Evolutionary conservation across 2,888 invertebrate species (phyloP), one percentile per base, ranked within the genome.

Genomic region (Pseudococcus longispinus): DNA sequence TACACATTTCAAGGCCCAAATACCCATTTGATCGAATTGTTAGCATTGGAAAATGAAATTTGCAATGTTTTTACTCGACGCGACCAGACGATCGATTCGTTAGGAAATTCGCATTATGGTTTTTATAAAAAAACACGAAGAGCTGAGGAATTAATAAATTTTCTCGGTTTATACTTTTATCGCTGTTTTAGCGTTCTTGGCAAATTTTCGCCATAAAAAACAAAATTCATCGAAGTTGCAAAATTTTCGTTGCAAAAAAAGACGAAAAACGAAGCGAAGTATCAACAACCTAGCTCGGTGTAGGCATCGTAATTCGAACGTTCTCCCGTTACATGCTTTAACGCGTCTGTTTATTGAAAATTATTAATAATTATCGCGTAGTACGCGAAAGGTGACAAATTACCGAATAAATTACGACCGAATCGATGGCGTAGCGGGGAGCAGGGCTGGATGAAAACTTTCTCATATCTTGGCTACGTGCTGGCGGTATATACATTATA

Each of bases 381-480:
- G 32, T 29, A 70, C 26, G 29, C 20, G 77, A 80, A 80, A 80
- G 77, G 77, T 80, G 77, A 80, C 77, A 80, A 80, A 80, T 80
- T 80, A 80, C 77, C 11, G 23, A 80, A 80, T 80, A 80, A 80
- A 80, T 80, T 42, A 42, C 77, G 20, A 23, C 20, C 77, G 32
- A 32, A 37, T 74, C 32, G 60, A 60, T 60, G 23, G 23, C 20
- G 23, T 1, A 55, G 60, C 11, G 23, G 13, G 23, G 23, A 23
- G 11, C 60, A 60, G 15, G 23, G 6, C 60, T 23, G 15, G 23
- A 5, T 32, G 26, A 37, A 80, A 80, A 80, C 37, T 80, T 80
- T 80, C 42, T 20, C 77, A 42, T 80, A 80, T 80, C 77, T 80
- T 80, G n/a, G 20, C 42, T 20, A 42, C 77, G 9, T 13, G 18